Evolutionary conservation across 2,888 invertebrate species (phyloP), one percentile per base, ranked within the genome.

Genomic region (Drosophila diplacantha): DNA sequence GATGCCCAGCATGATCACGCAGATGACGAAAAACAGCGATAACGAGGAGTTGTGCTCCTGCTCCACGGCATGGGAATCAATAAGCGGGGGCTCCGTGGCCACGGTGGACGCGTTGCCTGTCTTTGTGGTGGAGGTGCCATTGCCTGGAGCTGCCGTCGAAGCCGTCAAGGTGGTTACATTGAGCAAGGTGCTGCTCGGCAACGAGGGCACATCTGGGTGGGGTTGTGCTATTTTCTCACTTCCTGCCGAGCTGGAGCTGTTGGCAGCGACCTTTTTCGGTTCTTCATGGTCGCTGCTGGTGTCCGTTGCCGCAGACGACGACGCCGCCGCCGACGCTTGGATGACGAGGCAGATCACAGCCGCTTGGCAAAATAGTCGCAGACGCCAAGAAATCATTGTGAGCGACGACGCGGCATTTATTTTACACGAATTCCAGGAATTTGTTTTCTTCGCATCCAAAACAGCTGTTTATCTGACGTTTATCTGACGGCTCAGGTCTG

Each of bases 21-120:
- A 95, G 1, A 99, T 90, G 14, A 99, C 98, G 88, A 99, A 99
- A 89, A 99, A 99, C 86, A 99, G 97, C 0, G 99, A 96, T 92
- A 98, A 93, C 2, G 97, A 98, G 84, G 96, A 97, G 84, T 96
- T 95, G 85, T 98, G 97, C 87, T 99, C 98, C 88, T 96, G 96
- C 89, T 98, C 97, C 3, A 96, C 96, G 3, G 96, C 94, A 74
- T 94, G 96, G 85, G 95, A 95, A 75, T 94, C 95, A 0, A 97
- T 97, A 39, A 97, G 88, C 8, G 95, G 93, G 8, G 94, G 93
- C 84, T 95, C 95, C 0, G 93, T 92, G 0, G 92, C 92, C 35
- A 91, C 90, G 3, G 92, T 89, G 3, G 91, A 82, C 2, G 60
- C 59, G 61, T 85, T 87, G 22, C 65, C 65, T 3, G 71, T 69